phyloP scores from a whole-genome alignment of 2,113 vertebrate genomes.

The Bombycilla garrulus region DNA sequence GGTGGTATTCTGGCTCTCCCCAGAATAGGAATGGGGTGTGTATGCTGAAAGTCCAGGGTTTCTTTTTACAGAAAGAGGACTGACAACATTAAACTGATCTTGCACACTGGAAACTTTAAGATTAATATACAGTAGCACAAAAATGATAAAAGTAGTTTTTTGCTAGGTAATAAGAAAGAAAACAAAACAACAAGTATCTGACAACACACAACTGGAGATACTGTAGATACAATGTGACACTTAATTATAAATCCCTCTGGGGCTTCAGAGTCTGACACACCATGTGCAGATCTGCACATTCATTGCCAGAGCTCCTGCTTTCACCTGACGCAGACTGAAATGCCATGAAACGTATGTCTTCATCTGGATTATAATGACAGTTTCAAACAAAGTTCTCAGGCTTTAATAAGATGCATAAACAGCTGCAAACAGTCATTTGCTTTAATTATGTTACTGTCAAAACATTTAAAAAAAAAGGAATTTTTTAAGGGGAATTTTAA shows the following conservation, averaged over 20 bases:
- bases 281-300: background rate
- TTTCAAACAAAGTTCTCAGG: slow-evolving; percentile 31
- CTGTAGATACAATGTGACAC: background rate
- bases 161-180: slow-evolving; percentile 33
- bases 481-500: background rate
- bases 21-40: background rate
- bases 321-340: background rate
- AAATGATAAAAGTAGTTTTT: slow-evolving; percentile 13
- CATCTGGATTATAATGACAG: background rate
- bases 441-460: slow-evolving; percentile 24
- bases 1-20: slow-evolving; percentile 7
- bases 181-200: slow-evolving; percentile 31
- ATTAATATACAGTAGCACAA: background rate
- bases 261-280: background rate
- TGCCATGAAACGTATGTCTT: background rate
- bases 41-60: background rate
- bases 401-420: slow-evolving; percentile 37
- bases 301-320: slow-evolving; percentile 1
- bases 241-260: slow-evolving; percentile 17
- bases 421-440: slow-evolving; percentile 43
- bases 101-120: background rate
- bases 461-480: background rate
- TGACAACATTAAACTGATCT: slow-evolving; percentile 20
- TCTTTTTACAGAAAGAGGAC: slow-evolving; percentile 21
- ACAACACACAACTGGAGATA: slow-evolving; percentile 17